Evolutionary conservation across 92 coral and sea anemone species (phyloP).

Genomic region (Epizoanthus scotinus): DNA sequence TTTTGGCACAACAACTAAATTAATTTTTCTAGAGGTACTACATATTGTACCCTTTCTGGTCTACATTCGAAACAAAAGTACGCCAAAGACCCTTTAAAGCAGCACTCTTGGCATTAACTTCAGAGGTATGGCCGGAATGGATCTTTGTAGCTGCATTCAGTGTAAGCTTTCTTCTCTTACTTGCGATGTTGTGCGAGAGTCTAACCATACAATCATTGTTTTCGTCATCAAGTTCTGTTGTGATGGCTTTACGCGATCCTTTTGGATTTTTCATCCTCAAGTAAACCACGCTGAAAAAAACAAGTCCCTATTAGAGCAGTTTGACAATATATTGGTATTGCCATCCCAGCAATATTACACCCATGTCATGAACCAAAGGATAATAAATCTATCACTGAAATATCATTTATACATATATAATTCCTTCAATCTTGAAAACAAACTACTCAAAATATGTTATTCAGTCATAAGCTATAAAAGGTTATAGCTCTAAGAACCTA

Average conservation of each 20-base stretch:
- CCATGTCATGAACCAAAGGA: too few species aligned
- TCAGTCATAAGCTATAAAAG: too few species aligned
- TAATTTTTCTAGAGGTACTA: constrained; percentile 48
- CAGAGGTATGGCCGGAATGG: constrained; percentile 47
- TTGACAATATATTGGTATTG: too few species aligned
- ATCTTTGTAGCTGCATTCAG: constrained; percentile 50
- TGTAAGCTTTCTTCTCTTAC: constrained; percentile 46
- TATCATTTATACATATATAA: too few species aligned
- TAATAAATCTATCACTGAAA: too few species aligned
- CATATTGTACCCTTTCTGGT: constrained; percentile 45
- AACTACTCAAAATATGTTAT: too few species aligned
- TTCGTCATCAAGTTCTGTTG: constrained; percentile 19
- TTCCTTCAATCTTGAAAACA: too few species aligned
- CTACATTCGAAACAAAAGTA: constrained; percentile 46
- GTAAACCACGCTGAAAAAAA: constrained; percentile 51
- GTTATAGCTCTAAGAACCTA: too few species aligned
- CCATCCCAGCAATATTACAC: too few species aligned
- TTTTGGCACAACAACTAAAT: constrained; percentile 42
- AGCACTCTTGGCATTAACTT: constrained; percentile 34
- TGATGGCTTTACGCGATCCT: constrained; percentile 10
- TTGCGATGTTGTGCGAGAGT: constrained; percentile 30
- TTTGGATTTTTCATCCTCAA: constrained; percentile 43
- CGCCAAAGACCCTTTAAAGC: constrained; percentile 53
- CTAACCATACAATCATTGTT: constrained; percentile 43
- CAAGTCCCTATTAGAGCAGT: constrained; percentile 11